Evolutionary conservation across 2,797 vertebrate genomes (phyloP).

Genomic region (Pseudocheirus occidentalis): DNA sequence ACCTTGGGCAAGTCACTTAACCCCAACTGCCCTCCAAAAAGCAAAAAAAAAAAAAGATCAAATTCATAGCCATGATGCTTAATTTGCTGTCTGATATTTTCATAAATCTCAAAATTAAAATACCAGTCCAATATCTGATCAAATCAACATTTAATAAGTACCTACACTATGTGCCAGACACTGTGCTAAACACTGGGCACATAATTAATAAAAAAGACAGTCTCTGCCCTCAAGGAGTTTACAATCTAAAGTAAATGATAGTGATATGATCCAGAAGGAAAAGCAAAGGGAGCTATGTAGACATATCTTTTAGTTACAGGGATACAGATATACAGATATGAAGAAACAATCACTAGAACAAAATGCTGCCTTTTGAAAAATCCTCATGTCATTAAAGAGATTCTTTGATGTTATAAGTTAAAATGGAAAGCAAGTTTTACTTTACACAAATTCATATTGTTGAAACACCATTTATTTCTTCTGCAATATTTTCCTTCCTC

Average conservation of each 20-base stretch:
- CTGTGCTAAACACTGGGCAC: not conserved
- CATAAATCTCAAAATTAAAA: not conserved
- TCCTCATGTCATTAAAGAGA: not conserved
- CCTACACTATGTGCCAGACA: not conserved
- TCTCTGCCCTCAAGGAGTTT: not conserved
- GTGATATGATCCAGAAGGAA: not conserved
- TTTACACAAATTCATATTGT: not conserved
- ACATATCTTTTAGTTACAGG: not conserved
- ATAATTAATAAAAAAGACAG: not conserved
- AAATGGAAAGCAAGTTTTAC: not conserved
- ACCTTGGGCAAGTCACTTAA: too few species aligned
- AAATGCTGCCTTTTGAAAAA: not conserved
- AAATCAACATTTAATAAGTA: not conserved
- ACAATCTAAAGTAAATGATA: not conserved
- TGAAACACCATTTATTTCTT: not conserved
- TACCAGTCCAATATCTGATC: not conserved
- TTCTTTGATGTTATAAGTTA: not conserved
- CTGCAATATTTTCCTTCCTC: not conserved
- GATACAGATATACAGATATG: not conserved
- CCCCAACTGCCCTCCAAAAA: too few species aligned
- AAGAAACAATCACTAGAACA: not conserved
- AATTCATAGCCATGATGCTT: not conserved
- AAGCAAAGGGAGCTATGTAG: not conserved
- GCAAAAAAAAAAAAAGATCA: too few species aligned
- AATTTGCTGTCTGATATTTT: constrained; percentile 14